phyloP scores from a whole-genome alignment of 2,113 vertebrate genomes.

The Pelodiscus sinensis region DNA sequence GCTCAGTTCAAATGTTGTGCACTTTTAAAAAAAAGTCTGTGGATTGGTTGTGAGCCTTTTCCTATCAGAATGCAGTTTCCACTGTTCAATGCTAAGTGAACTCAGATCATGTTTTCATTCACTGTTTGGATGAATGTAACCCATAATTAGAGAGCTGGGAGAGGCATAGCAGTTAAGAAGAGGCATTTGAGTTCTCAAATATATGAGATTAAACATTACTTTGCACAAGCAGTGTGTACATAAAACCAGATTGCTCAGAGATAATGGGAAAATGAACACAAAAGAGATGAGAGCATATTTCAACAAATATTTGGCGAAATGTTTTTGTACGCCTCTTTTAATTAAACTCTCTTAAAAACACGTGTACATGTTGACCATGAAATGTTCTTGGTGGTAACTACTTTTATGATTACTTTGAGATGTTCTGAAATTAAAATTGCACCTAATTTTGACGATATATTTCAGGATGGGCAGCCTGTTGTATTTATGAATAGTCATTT shows the following conservation, averaged over 20 bases:
- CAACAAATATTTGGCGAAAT: not conserved
- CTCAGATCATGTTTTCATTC: not conserved
- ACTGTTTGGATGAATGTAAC: not conserved
- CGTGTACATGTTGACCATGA: not conserved
- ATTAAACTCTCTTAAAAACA: not conserved
- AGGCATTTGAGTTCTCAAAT: not conserved
- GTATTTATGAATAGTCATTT: slow-evolving; percentile 3
- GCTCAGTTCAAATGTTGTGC: not conserved
- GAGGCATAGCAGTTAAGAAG: rapidly evolving
- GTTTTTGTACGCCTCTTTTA: not conserved
- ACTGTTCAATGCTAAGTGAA: not conserved
- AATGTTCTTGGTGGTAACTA: not conserved
- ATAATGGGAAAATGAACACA: not conserved
- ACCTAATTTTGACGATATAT: not conserved
- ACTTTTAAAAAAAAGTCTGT: not conserved
- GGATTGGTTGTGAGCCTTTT: not conserved
- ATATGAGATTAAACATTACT: not conserved
- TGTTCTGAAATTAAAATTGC: slow-evolving; percentile 19
- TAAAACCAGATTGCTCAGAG: not conserved
- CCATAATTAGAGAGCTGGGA: not conserved
- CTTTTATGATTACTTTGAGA: slow-evolving; percentile 3
- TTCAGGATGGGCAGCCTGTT: slow-evolving; percentile 6
- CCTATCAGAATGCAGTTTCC: not conserved
- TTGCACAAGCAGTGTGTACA: not conserved
- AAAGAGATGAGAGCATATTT: not conserved